Percentiles rank a stretch among this genome's conserved stretches.
Conservation (phyloP, 2,797 vertebrate genomes). For the Manis javanica region DNA sequence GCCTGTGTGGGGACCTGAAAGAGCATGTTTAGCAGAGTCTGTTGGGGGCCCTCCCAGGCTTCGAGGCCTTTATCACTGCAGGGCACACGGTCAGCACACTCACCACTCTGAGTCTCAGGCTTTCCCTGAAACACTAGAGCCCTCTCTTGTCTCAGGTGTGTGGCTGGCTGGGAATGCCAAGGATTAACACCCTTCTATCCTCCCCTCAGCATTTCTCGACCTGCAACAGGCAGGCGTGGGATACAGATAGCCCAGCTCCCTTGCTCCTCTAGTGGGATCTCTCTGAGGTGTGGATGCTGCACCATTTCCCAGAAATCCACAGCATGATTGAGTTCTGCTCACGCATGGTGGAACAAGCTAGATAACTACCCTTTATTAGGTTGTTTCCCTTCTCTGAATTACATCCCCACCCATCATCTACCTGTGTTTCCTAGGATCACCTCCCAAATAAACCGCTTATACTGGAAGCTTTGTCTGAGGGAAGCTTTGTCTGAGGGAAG, state of each 20-base stretch:
- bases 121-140: background rate
- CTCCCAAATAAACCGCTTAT: background rate
- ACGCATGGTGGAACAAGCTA: background rate
- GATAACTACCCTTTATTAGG: background rate
- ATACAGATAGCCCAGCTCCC: background rate
- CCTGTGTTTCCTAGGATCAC: background rate
- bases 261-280: background rate
- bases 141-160: background rate
- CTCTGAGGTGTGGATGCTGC: background rate
- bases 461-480: background rate
- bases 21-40: background rate
- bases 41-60: fast-evolving
- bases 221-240: background rate
- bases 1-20: fast-evolving
- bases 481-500: background rate
- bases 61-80: background rate
- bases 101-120: background rate
- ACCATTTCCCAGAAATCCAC: background rate
- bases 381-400: background rate
- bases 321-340: background rate
- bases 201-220: background rate
- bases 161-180: background rate
- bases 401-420: background rate
- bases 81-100: too few relatives aligned
- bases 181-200: fast-evolving